Percentiles rank a stretch among this genome's conserved stretches.
These are phyloP conservation scores for Danio jaintianensis DNA, from an alignment of 2,797 vertebrate genomes.

Conservation along the genomic window DNA sequence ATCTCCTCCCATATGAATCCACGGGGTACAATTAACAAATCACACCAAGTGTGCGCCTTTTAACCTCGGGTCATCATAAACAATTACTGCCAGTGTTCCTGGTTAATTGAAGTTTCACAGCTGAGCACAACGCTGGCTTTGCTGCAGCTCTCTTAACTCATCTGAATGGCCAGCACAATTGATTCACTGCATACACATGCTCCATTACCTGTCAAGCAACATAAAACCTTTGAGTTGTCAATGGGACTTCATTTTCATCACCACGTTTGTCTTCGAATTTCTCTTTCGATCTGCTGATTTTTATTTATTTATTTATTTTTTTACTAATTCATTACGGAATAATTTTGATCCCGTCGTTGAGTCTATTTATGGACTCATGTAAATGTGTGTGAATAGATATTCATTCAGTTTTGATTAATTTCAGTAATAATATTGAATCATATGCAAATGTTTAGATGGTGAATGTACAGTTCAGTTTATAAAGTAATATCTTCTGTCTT, in stretches of 20 bases:
- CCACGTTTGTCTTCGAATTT: neutral
- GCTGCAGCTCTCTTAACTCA: neutral
- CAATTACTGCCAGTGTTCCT: slow-evolving; percentile 27
- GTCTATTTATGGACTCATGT: no score
- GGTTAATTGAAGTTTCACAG: slow-evolving; percentile 43
- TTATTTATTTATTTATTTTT: no score
- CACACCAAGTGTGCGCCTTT: slow-evolving; percentile 17
- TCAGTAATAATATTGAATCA: no score
- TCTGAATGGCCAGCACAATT: neutral
- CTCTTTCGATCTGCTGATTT: neutral
- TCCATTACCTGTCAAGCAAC: slow-evolving; percentile 2
- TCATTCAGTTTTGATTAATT: no score
- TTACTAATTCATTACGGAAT: no score
- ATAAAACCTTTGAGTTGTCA: neutral
- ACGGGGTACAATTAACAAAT: slow-evolving; percentile 14
- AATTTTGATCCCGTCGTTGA: no score
- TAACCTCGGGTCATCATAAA: slow-evolving; percentile 48
- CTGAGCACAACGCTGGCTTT: neutral
- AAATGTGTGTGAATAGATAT: no score
- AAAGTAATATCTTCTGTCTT: no score
- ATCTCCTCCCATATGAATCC: slow-evolving; percentile 4
- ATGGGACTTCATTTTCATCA: neutral
- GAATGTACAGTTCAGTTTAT: no score
- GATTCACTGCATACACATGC: neutral
- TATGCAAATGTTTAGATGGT: no score